Percentiles rank a stretch among this genome's conserved stretches.
Conservation (phyloP, 2,888 invertebrate species). For the Drosophila histrio region DNA sequence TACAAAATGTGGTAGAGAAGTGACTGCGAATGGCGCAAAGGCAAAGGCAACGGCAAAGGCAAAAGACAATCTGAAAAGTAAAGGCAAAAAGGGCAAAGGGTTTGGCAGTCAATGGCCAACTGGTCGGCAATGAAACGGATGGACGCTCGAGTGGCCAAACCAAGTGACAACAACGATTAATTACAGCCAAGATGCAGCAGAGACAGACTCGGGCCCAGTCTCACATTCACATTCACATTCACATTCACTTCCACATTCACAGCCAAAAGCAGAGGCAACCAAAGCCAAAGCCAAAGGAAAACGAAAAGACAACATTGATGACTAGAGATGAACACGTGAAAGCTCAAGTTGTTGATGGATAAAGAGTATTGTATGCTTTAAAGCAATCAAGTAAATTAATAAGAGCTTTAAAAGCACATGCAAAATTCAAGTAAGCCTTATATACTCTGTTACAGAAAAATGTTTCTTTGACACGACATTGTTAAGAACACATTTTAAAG, state of each 20-base stretch:
- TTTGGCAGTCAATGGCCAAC: constrained; percentile 43
- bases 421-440: background rate
- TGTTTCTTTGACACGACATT: no score
- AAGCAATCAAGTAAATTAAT: background rate
- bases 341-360: background rate
- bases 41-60: background rate
- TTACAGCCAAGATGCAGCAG: constrained; percentile 57
- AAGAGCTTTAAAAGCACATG: background rate
- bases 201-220: constrained; percentile 7
- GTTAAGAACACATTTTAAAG: no score
- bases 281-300: constrained; percentile 15
- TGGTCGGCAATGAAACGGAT: constrained; percentile 55
- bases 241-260: background rate
- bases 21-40: background rate
- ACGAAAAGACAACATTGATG: constrained; percentile 28
- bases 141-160: constrained; percentile 61
- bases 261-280: background rate
- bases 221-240: background rate
- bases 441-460: no score
- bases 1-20: constrained; percentile 40
- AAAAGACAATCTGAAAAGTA: background rate
- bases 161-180: constrained; percentile 66
- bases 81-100: constrained; percentile 17
- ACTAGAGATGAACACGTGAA: constrained; percentile 42
- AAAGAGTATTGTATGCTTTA: background rate